phyloP scores from a whole-genome alignment of 2,888 invertebrate genomes.

The Tridacna gigas region DNA sequence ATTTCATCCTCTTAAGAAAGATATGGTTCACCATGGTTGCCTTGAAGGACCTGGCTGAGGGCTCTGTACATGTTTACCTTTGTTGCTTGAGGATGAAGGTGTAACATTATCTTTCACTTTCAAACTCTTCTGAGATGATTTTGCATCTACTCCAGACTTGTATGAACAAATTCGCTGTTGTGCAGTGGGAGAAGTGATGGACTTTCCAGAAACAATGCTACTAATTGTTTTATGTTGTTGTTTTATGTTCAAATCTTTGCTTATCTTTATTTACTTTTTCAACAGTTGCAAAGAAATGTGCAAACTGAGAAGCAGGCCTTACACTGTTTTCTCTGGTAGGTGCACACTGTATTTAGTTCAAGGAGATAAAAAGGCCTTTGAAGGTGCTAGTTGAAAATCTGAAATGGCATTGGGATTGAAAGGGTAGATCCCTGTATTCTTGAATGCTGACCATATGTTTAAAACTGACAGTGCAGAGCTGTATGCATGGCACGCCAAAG shows the following conservation, averaged over 20 bases:
- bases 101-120: too few relatives aligned
- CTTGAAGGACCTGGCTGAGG: slow-evolving; percentile 17
- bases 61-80: neutral
- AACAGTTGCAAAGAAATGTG: neutral
- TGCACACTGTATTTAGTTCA: neutral
- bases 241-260: slow-evolving; percentile 1
- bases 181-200: neutral
- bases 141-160: too few relatives aligned
- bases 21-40: neutral
- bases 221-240: neutral
- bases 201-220: slow-evolving; percentile 11
- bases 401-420: slow-evolving; percentile 20
- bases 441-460: slow-evolving; percentile 36
- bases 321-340: neutral
- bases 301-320: neutral
- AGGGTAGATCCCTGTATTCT: slow-evolving; percentile 39
- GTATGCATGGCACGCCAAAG: slow-evolving; percentile 35
- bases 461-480: neutral
- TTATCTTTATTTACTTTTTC: slow-evolving; percentile 8
- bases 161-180: neutral
- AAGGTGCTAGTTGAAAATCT: slow-evolving; percentile 23
- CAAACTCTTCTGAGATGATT: too few relatives aligned
- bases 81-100: too few relatives aligned
- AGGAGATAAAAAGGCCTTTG: slow-evolving; percentile 1
- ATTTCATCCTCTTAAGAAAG: slow-evolving; percentile 10